A percentile compares a stretch with the other conserved stretches of the same genome.
phyloP scores from a whole-genome alignment of 1,140 invertebrate species.

The Rhyacophila brunnea region DNA sequence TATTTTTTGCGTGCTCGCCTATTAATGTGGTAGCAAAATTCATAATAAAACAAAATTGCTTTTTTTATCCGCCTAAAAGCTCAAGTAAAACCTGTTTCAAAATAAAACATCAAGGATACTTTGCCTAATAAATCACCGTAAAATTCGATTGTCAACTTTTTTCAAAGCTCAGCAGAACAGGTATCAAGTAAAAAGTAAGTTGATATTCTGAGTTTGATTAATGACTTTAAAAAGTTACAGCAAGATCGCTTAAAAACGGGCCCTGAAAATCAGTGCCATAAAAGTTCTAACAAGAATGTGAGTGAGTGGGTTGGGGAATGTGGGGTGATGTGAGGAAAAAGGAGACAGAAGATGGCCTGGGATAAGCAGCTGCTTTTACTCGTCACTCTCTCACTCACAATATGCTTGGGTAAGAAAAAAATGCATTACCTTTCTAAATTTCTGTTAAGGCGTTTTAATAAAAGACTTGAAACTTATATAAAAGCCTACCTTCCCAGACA shows the following conservation, averaged over 20 bases:
- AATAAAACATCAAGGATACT: not conserved
- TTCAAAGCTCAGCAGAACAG: constrained; percentile 7
- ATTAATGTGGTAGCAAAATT: too few relatives aligned
- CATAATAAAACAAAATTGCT: too few relatives aligned
- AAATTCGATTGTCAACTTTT: constrained; percentile 15
- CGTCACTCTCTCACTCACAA: not conserved
- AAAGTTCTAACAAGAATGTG: constrained; percentile 27
- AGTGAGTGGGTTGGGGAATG: constrained; percentile 21
- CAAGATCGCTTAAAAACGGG: constrained; percentile 10
- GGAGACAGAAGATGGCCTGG: constrained; percentile 15
- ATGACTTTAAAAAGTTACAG: constrained; percentile 27
- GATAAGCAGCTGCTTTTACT: constrained; percentile 16
- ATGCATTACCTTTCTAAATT: constrained; percentile 8
- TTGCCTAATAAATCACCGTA: constrained; percentile 8
- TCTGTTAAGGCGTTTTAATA: too few relatives aligned
- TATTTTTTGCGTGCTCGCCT: too few relatives aligned
- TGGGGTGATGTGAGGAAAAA: constrained; percentile 3
- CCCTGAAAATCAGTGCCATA: constrained; percentile 9
- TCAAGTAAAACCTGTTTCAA: too few relatives aligned
- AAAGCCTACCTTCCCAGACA: too few relatives aligned
- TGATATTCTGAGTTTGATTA: constrained; percentile 35
- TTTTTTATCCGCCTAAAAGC: too few relatives aligned
- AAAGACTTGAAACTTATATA: too few relatives aligned
- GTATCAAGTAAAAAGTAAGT: constrained; percentile 24
- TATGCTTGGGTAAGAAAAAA: constrained; percentile 13